Conservation (phyloP, 2,797 vertebrate genomes). For the Urocyon cinereoargenteus region DNA sequence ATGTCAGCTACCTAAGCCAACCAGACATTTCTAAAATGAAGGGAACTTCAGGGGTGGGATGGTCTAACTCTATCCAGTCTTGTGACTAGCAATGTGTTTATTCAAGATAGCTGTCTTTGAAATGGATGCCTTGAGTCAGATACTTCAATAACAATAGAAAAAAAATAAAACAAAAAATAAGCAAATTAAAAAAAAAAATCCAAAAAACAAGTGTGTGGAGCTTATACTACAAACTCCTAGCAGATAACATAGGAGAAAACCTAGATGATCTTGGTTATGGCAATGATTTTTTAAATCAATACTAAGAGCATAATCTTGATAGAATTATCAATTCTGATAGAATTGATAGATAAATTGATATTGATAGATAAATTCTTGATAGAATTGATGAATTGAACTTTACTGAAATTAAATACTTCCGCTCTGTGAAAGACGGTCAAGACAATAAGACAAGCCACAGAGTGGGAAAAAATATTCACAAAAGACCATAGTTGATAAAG, state of each 20-base stretch:
- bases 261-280: background rate
- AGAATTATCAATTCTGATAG: background rate
- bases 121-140: background rate
- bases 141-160: background rate
- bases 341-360: too few relatives aligned
- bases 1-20: background rate
- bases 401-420: background rate
- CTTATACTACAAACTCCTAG: background rate
- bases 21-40: background rate
- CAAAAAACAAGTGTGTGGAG: background rate
- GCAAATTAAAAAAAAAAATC: background rate
- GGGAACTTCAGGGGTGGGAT: background rate
- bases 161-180: background rate
- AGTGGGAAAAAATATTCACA: background rate
- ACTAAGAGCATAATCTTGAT: background rate
- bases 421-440: background rate
- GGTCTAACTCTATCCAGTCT: background rate
- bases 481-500: background rate
- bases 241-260: background rate
- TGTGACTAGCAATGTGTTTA: background rate
- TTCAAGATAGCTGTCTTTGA: background rate
- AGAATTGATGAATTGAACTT: background rate
- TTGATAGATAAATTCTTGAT: too few relatives aligned
- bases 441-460: background rate
- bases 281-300: background rate